Evolutionary conservation across 1,140 invertebrate species (phyloP), one percentile per base, ranked within the genome.

Genomic region (Venustaconcha ellipsiformis): DNA sequence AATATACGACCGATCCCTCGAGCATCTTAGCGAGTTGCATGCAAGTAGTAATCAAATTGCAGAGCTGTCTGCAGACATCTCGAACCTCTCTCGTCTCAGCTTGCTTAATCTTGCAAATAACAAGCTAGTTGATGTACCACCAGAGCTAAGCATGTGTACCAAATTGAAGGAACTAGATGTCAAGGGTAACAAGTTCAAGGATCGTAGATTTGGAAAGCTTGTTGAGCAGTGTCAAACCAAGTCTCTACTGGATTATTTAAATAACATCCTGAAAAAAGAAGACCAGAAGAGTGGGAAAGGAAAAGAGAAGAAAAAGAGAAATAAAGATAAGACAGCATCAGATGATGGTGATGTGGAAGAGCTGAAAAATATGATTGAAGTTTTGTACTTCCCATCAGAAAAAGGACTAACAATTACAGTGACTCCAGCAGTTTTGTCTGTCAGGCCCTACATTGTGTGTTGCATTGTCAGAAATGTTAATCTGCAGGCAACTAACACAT

Each of bases 51-150:
- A 96, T 88, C 79, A 90, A 72, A 94, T 96, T 74, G 89, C 90
- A 65, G 85, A 89, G 71, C 90, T 96, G 55, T 93, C 94, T 0
- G 67, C 84, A 20, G 90, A 91, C 69, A 91, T 96, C 20, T 88
- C 83, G 18, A 79, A 88, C 2, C 87, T 96, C 48, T 86, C 91
- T 17, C 90, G 91, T 17, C 84, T 96, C 58, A 95, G 95, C 87
- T 88, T 93, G 37, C 91, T 96, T 57, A 93, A 96, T 89, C 84
- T 96, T 4, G 91, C 92, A 14, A 89, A 92, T 14, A 96, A 96
- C 89, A 88, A 91, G 73, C 84, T 96, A 26, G 92, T 90, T 68
- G 82, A 86, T 8, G 86, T 95, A 8, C 93, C 94, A 37, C 91
- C 92, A 48, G 92, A 94, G 87, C 72, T 95, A 6, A 90, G 92